Base-by-base conservation (phyloP, 2,113 vertebrate genomes). In the Irena cyanogastra region DNA sequence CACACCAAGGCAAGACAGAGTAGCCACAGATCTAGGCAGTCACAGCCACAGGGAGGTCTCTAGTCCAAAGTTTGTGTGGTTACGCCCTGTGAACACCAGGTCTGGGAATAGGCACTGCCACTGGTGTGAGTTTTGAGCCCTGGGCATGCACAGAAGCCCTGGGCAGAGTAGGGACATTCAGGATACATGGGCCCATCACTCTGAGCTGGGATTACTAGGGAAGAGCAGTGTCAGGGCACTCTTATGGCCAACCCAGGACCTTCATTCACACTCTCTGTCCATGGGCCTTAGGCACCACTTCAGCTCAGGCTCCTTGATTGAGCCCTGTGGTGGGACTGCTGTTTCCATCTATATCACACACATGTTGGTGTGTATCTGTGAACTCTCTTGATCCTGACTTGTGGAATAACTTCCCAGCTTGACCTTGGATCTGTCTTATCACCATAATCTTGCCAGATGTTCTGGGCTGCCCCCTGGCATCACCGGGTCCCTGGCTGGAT, bases 181-280 rank as follows among this genome's bases (percentile, higher is more conserved):
- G 54, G 27, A 20, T 45, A 66, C 0, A 0, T 16, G 8, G 13
- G 16, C 19, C 41, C 13, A 52, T 41, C 49, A 26, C 22, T 33
- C n/a, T 72, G 28, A 83, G 11, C 26, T n/a, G 35, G 30, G 52
- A 72, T 30, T 52, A 11, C 24, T 13, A n/a, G 26, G 11, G 5
- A 87, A 28, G 18, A 63, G 63, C 23, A 65, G 18, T 33, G 22
- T 41, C 60, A 84, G 24, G 5, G 42, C 23, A 39, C 30, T 61
- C 15, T 39, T 5, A 87, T 17, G 63, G 28, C n/a, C 45, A 90
- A 2, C 2, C 1, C 26, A 60, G 30, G 17, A 69, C 17, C 6
- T 71, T 41, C 45, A 47, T 26, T 63, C 37, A 30, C 53, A 64
- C 5, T 3, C 16, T 65, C 22, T 52, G 8, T 17, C 35, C 41